Percentiles rank a stretch among this genome's conserved stretches.
Conservation (phyloP, 1,140 invertebrate species). For the Dendroctonus ponderosae region DNA sequence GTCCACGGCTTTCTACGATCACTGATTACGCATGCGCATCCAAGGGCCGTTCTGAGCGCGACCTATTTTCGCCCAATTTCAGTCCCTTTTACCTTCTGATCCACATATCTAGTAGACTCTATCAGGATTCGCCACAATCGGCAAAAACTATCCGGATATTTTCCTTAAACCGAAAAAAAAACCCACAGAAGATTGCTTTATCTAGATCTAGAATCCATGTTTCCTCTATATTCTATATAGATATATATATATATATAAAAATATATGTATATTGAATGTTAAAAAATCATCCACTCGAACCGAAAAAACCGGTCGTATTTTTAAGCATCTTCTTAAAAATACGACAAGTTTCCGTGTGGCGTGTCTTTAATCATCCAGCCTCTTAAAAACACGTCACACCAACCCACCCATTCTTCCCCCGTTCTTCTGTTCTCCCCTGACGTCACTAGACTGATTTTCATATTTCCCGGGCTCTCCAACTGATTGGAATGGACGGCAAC, state of each 20-base stretch:
- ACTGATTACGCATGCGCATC: not conserved
- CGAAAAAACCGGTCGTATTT: not conserved
- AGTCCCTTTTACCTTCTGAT: slow-evolving; percentile 21
- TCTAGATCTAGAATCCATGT: not conserved
- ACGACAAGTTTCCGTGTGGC: slow-evolving; percentile 9
- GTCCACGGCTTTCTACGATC: slow-evolving; percentile 18
- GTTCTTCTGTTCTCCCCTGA: slow-evolving; percentile 10
- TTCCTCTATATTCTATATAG: not conserved
- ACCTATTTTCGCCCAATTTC: not conserved
- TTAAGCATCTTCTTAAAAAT: not conserved
- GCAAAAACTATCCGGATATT: slow-evolving; percentile 4
- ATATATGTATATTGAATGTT: not conserved
- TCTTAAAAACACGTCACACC: slow-evolving; percentile 26
- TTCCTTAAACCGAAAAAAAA: not conserved
- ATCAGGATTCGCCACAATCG: slow-evolving; percentile 34
- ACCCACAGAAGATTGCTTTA: not conserved
- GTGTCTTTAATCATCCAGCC: slow-evolving; percentile 29
- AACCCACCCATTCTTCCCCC: not conserved
- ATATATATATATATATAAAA: not conserved
- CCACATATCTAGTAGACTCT: slow-evolving; percentile 37
- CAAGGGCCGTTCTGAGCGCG: not conserved
- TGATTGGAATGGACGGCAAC: not conserved
- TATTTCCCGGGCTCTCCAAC: slow-evolving; percentile 6
- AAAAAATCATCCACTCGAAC: not conserved
- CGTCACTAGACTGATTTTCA: slow-evolving; percentile 10